Base-by-base conservation (phyloP, 2,113 vertebrate genomes). In the Thalassoma bifasciatum region DNA sequence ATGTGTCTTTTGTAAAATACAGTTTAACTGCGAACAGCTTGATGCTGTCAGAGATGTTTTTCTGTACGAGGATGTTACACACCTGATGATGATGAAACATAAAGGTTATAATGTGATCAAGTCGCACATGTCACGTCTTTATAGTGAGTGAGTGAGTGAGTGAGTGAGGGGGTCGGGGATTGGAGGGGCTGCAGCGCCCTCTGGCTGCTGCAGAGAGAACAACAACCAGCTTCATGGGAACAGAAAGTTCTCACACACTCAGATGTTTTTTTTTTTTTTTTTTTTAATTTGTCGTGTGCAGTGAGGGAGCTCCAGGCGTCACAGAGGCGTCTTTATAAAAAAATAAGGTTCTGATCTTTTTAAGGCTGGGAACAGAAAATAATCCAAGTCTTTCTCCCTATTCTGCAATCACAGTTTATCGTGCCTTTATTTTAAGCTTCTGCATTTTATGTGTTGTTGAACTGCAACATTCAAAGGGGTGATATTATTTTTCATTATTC, bases 1-100 rank as follows among this genome's bases (percentile, higher is more conserved):
- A 91, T 91, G 92, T 79, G 79, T 88, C 92, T 94, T 95, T 95
- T 90, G 91, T 92, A 92, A 92, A 87, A 90, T 92, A 86, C 87
- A 46, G 50, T 90, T 79, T 89, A 92, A 91, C 81, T 92, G 87
- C 81, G 71, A 50, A 77, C 92, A 88, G 92, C 93, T 93, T 92
- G 89, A 93, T 88, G 93, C 92, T 90, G 93, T 92, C 87, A 12
- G 75, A 85, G 85, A 57, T 53, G 67, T 59, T 93, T 65, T 94
- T 94, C 91, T 94, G 94, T 95, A 93, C 65, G 46, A 90, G 88
- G 92, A 87, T 87, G 93, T 90, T 89, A 78, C 0, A 53, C 89
- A 86, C 86, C 84, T 91, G 79, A 79, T 30, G 88, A 79, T 30
- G 88, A 91, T 89, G 66, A 86, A 87, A 93, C 92, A 94, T 87